Base-by-base conservation (phyloP, 2,797 vertebrate species). In the Gorsachius magnificus region DNA sequence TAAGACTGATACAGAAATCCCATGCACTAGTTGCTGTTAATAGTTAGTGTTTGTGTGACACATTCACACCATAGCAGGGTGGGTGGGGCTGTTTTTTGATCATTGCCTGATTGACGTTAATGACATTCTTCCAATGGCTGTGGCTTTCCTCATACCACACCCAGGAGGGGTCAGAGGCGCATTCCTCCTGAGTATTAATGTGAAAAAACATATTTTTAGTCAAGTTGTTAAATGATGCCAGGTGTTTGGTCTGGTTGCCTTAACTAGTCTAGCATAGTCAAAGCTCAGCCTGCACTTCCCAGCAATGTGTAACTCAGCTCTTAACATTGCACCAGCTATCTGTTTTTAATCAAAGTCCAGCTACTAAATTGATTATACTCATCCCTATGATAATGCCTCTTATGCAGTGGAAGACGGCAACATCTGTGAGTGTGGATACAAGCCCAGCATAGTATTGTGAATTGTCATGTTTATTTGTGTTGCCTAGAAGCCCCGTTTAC, bases 101-200 rank as follows among this genome's bases (percentile, higher is more conserved):
- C 87, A 1, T 29, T 4, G 92, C 51, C 91, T 87, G 85, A 50
- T 38, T 93, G 93, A 90, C 80, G 65, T 89, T 90, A 70, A 92
- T 83, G 82, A 83, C 91, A 82, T 86, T 93, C 93, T 93, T 95
- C 93, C 96, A 75, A 16, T 33, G 96, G 83, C 95, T 87, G 92
- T 50, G 93, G 77, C 92, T 96, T 79, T 48, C 87, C 94, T 92
- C 93, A 51, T 56, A 71, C 82, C 84, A 9, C 94, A 86, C 93
- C 90, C 95, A 38, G 72, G 61, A 76, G 81, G 83, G 48, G 80
- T 92, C 90, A 43, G 24, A 86, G 72, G 24, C 83, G 43, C 82
- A 88, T 88, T 95, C 51, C 78, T 88, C 51, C 54, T 36, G 41
- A 10, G 46, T 35, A 93, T 79, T 68, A 74, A 91, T 46, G 66